Evolutionary conservation across 2,797 vertebrate genomes (phyloP).

Genomic region (Chanos chanos): DNA sequence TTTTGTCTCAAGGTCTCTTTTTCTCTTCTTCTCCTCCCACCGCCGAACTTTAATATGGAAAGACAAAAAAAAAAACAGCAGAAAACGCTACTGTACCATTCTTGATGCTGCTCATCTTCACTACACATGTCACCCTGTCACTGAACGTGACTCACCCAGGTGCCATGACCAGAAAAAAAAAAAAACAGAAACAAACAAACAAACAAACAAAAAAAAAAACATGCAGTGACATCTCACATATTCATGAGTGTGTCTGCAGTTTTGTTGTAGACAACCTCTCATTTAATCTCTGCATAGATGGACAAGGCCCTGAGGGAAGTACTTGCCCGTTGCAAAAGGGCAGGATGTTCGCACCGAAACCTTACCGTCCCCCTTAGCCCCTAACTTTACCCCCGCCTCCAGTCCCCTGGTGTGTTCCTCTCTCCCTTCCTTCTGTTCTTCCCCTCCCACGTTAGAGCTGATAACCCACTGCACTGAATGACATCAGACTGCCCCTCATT

Average conservation of each 20-base stretch:
- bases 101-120: constrained; percentile 66
- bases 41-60: constrained; percentile 55
- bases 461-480: constrained; percentile 64
- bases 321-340: neutral
- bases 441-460: constrained; percentile 47
- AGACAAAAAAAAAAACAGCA: constrained; percentile 53
- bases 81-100: constrained; percentile 65
- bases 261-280: constrained; percentile 4
- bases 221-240: constrained; percentile 46
- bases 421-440: neutral
- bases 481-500: constrained; percentile 70
- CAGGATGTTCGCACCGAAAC: constrained; percentile 43
- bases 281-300: constrained; percentile 17
- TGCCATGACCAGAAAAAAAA: too few relatives aligned
- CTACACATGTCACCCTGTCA: constrained; percentile 29
- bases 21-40: constrained; percentile 26
- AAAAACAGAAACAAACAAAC: too few relatives aligned
- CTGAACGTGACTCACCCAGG: constrained; percentile 77
- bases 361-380: constrained; percentile 38
- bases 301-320: constrained; percentile 25
- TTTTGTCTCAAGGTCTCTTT: constrained; percentile 13
- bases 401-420: constrained; percentile 10
- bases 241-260: constrained; percentile 20
- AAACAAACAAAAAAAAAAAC: too few relatives aligned
- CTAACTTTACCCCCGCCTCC: constrained; percentile 29